A percentile compares a stretch with the other conserved stretches of the same genome.
Evolutionary conservation across 2,113 vertebrate genomes (phyloP).

Genomic region (Dryoscopus gambensis): DNA sequence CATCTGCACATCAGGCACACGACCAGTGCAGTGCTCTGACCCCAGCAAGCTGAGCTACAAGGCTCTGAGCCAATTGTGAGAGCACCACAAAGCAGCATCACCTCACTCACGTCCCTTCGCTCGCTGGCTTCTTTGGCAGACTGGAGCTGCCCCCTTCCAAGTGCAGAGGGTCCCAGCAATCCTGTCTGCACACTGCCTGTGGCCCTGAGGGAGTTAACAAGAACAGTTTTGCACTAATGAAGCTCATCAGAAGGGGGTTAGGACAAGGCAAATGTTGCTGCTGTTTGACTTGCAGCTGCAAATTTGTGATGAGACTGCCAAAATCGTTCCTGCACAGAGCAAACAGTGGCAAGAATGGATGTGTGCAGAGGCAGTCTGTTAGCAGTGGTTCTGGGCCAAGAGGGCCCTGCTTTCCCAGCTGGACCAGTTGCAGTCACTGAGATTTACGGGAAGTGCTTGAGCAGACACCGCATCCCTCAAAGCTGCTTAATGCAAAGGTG

Average conservation of each 20-base stretch:
- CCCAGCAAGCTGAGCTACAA: background rate
- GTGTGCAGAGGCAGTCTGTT: fast-evolving
- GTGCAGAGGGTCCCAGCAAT: background rate
- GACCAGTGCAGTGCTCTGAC: background rate
- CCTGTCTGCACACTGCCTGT: background rate
- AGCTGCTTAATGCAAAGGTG: fast-evolving
- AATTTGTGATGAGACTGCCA: background rate
- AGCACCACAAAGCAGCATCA: background rate
- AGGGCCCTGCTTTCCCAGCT: background rate
- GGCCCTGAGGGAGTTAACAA: background rate
- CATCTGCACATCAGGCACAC: background rate
- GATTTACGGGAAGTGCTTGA: background rate
- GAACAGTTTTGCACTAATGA: background rate
- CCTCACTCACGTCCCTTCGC: background rate
- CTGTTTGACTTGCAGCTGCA: background rate
- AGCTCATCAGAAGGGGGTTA: background rate
- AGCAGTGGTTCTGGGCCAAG: background rate
- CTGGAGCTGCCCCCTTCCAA: background rate
- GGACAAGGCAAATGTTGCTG: background rate
- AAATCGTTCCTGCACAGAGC: background rate
- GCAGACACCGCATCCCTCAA: background rate
- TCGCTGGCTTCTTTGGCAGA: background rate
- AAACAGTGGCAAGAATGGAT: background rate
- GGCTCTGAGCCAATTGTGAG: background rate
- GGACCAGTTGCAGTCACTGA: background rate